Evolutionary conservation across 1,140 invertebrate species (phyloP), one percentile per base, ranked within the genome.

Genomic region (Aradophagus sp.): DNA sequence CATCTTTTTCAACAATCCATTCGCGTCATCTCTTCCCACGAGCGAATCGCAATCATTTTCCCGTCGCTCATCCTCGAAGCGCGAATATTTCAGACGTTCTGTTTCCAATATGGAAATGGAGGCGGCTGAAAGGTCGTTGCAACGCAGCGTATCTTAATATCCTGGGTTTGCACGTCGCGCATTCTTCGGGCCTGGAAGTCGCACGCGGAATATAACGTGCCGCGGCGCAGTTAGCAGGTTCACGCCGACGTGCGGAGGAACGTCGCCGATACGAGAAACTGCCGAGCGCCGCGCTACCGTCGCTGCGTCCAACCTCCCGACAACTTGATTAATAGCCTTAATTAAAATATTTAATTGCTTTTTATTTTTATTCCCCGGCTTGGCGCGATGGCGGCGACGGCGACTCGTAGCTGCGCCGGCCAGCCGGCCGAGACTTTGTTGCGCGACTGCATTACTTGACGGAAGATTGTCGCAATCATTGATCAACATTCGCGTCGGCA

Each of bases 311-410:
- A 58, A 73, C 68, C 77, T 76, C 69, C 73, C 79, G 80, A 82
- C 80, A 80, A 77, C 78, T 81, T 83, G 80, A 85, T 83, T 84
- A 85, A 85, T 85, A 82, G 82, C 80, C 78, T 84, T 83, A 85
- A 85, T 85, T 84, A 85, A 84, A 82, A 84, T 80, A 80, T 84
- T 84, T 84, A 84, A 84, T 84, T 83, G 80, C 74, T 82, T 81
- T 77, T 84, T 82, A 83, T 81, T 84, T 84, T 84, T 84, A 82
- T 82, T 80, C n/a, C 76, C 16, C 42, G 34, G 48, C 45, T 41
- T 55, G 34, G 41, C 61, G 34, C 34, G 52, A 52, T 69, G 73
- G 61, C 55, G 44, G 4, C 31, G 31, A 4, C 27, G 35, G n/a
- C 29, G n/a, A 2, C 29, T 39, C 68, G 67, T 71, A 47, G 73